Percentiles rank a stretch among this genome's conserved stretches.
Evolutionary conservation across 2,113 vertebrate genomes (phyloP).

Genomic region (Vireo altiloquus): DNA sequence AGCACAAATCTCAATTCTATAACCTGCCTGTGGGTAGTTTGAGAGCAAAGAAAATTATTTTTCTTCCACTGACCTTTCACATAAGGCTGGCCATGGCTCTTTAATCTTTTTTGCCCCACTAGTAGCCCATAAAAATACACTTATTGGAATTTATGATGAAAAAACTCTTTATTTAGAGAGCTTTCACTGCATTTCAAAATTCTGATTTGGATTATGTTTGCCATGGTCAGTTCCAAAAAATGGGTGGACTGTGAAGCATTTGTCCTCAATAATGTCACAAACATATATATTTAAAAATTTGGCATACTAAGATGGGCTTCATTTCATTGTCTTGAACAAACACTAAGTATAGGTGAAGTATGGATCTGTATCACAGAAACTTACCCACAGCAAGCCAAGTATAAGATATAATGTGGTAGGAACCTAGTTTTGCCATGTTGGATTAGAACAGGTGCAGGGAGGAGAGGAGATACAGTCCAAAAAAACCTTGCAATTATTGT

Average conservation of each 20-base stretch:
- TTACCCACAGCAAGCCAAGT: neutral
- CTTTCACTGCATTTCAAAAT: neutral
- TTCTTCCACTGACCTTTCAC: neutral
- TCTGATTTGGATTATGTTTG: neutral
- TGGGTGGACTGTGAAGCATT: neutral
- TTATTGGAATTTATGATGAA: neutral
- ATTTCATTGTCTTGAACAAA: neutral
- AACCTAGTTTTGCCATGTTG: fast-evolving
- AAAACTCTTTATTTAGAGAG: neutral
- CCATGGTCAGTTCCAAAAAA: neutral
- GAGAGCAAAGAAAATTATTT: neutral
- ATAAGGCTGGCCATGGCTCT: neutral
- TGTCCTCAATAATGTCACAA: neutral
- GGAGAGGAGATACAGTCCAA: neutral
- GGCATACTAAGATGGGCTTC: fast-evolving
- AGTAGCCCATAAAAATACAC: neutral
- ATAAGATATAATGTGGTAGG: neutral
- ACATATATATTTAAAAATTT: neutral
- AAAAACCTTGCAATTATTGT: neutral
- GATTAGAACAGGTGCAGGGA: neutral
- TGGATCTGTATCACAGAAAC: neutral
- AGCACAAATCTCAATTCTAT: neutral
- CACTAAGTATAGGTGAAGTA: neutral
- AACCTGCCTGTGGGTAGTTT: neutral
- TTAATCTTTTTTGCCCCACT: neutral